phyloP scores from a whole-genome alignment of 2,888 invertebrate species.

The Corythucha ciliata region DNA sequence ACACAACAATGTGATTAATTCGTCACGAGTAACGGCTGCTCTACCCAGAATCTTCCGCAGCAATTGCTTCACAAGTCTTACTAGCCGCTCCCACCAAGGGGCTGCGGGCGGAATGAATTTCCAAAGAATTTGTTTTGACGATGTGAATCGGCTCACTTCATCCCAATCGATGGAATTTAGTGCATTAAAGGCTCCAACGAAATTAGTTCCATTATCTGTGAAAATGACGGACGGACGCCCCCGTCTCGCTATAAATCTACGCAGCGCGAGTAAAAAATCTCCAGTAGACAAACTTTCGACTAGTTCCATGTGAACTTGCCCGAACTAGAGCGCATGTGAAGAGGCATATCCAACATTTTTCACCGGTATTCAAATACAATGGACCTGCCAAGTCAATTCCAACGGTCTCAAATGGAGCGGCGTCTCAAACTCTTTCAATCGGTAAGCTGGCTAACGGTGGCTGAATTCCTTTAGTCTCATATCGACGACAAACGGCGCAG shows the following conservation, averaged over 20 bases:
- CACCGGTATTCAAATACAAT: background rate
- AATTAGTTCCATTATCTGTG: slow-evolving; percentile 42
- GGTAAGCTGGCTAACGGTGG: too few relatives aligned
- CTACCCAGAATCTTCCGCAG: slow-evolving; percentile 21
- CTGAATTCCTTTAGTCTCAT: too few relatives aligned
- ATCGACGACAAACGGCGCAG: too few relatives aligned
- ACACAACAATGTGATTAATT: slow-evolving; percentile 23
- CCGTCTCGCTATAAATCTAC: slow-evolving; percentile 34
- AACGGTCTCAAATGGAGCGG: background rate
- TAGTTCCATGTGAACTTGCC: slow-evolving; percentile 36
- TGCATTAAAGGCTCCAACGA: slow-evolving; percentile 40
- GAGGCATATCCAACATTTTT: background rate
- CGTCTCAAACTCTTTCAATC: background rate
- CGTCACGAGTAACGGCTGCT: slow-evolving; percentile 18
- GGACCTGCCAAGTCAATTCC: background rate
- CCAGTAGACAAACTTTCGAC: slow-evolving; percentile 31
- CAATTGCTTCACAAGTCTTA: slow-evolving; percentile 22
- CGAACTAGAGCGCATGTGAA: background rate
- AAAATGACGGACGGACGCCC: slow-evolving; percentile 36
- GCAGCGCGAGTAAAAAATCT: slow-evolving; percentile 32
- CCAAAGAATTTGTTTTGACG: slow-evolving; percentile 34
- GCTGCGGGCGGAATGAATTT: slow-evolving; percentile 33
- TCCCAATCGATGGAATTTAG: slow-evolving; percentile 47
- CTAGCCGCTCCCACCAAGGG: slow-evolving; percentile 40
- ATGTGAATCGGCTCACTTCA: slow-evolving; percentile 32